Evolutionary conservation across 2,888 invertebrate genomes (phyloP), one percentile per base, ranked within the genome.

Genomic region (Pseudeuparius sepicola): DNA sequence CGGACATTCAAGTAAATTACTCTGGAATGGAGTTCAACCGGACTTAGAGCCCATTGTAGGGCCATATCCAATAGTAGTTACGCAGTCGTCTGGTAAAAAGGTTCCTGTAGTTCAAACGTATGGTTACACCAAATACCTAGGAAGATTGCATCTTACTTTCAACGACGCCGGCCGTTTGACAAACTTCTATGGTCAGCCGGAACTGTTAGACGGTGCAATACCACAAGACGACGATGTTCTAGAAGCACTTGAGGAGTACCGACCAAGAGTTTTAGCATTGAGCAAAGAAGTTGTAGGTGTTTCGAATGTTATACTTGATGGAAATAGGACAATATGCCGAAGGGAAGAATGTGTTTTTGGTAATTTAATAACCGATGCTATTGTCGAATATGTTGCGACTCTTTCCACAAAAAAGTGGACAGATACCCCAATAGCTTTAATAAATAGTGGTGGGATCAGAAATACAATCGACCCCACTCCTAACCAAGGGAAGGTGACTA

Each of bases 71-170:
- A 75, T 71, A 0, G 61, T 80, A 25, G 67, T 89, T 0, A 67
- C 61, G 7, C 85, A 88, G 60, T 45, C 59, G n/a, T 75, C 68
- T 34, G 83, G 84, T 2, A 77, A 77, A 57, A 61, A 67, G 39
- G 84, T 82, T 2, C 84, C 86, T 2, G 85, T 86, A 0, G 87
- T 92, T 0, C 89, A 92, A 63, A 90, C 87, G 2, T 92, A 80
- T 52, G 87, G 88, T 1, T 88, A 80, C 52, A 90, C 90, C 1
- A 92, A 93, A 63, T 93, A 93, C 57, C 64, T 93, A 39, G 93
- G 93, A 2, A 37, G 35, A 3, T 17, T 93, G 13, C 71, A 76
- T 37, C 44, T 75, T 46, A 59, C 67, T 26, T 90, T 93, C 53
- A 71, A 90, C 59, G 60, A 65, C 1, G 52, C 71, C 3, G 92